Conservation (phyloP, 1,140 invertebrate genomes). For the Brachionus calyciflorus region DNA sequence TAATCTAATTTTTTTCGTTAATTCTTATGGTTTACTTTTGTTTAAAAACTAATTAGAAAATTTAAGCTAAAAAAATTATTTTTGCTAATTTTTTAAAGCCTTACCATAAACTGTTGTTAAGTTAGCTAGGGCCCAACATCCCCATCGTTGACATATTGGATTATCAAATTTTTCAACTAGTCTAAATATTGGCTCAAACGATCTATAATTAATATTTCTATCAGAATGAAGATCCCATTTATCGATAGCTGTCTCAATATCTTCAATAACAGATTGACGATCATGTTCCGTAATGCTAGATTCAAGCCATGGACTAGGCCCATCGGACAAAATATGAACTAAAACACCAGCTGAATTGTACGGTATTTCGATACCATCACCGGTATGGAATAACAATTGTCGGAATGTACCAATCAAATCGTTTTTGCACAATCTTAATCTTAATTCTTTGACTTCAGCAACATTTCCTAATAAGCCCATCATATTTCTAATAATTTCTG, state of each 20-base stretch:
- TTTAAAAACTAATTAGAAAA: too few relatives aligned
- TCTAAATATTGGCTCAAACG: constrained; percentile 83
- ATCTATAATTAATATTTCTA: constrained; percentile 91
- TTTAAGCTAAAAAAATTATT: neutral
- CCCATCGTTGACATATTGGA: constrained; percentile 88
- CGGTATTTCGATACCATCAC: constrained; percentile 92
- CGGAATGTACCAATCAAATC: constrained; percentile 56
- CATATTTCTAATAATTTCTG: constrained; percentile 87
- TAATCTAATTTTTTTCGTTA: too few relatives aligned
- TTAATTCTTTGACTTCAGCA: constrained; percentile 82
- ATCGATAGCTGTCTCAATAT: constrained; percentile 68
- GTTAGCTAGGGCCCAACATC: constrained; percentile 94
- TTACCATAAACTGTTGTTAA: constrained; percentile 85
- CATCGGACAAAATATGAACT: constrained; percentile 89
- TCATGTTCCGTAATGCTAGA: constrained; percentile 68
- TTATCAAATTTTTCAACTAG: constrained; percentile 76
- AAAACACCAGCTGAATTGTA: constrained; percentile 95
- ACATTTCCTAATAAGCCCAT: constrained; percentile 88
- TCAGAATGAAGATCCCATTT: constrained; percentile 80
- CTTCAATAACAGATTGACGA: constrained; percentile 68
- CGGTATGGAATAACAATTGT: constrained; percentile 74
- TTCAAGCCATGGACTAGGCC: constrained; percentile 76
- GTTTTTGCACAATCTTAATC: constrained; percentile 68
- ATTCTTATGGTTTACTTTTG: too few relatives aligned
- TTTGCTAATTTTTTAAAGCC: constrained; percentile 60